Evolutionary conservation across 2,888 invertebrate genomes (phyloP), one percentile per base, ranked within the genome.

Genomic region (Andrena marginata): DNA sequence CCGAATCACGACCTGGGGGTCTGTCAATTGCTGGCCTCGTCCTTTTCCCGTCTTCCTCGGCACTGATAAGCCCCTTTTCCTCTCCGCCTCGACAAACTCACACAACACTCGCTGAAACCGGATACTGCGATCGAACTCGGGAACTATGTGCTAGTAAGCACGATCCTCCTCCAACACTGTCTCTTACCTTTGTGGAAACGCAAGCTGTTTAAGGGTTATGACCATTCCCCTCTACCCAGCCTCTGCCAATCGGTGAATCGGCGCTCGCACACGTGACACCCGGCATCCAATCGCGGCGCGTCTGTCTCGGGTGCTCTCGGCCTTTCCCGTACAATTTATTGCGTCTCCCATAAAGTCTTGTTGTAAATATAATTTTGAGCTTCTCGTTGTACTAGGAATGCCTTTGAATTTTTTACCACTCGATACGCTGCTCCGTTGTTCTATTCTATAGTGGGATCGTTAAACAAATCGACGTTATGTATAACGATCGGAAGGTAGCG

Each of bases 401-500:
- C 8, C 1, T 23, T 8, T 20, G 5, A 10, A 35, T 77, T 80
- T 80, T 83, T 68, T 59, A 0, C 6, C 16, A 5, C 6, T 5
- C 20, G 6, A 6, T 35, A 4, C 0, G 3, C 2, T 16, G 13
- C 0, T 6, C 7, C 48, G 8, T n/a, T 62, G 3, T 7, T 13
- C 7, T 60, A 78, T 35, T 59, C 56, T 49, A 7, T 8, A 0
- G 13, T 42, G 6, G 60, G 35, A 54, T 71, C 2, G 8, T 56
- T 13, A 51, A 78, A 80, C 51, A 71, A 84, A 64, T 73, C 72
- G 48, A 62, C 49, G 71, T 87, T 87, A 85, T 84, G 86, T 78
- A 81, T 91, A 91, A 91, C 90, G 90, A 91, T 91, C 90, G 86
- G 77, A 64, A 78, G 60, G 63, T 71, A 77, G 48, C 63, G 65